These are phyloP conservation scores for Tiliacea aurago DNA, from an alignment of 2,888 invertebrate species.

Conservation along the genomic window DNA sequence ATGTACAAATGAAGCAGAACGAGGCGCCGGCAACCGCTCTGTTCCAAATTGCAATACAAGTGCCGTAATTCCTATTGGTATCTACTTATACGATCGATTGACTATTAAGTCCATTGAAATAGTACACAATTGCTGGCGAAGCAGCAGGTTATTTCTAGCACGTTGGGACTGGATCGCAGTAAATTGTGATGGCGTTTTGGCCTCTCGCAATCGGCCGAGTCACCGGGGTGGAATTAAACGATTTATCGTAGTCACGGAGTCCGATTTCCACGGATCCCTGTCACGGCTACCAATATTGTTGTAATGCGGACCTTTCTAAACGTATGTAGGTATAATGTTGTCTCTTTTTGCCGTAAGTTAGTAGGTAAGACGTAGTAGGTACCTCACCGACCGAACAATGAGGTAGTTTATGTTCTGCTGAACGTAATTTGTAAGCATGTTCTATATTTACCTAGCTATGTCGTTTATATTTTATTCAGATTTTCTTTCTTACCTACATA, in stretches of 20 bases:
- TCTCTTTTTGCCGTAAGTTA: slow-evolving; percentile 24
- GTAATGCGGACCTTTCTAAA: slow-evolving; percentile 71
- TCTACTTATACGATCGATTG: slow-evolving; percentile 68
- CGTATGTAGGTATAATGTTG: slow-evolving; percentile 70
- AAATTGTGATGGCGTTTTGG: slow-evolving; percentile 84
- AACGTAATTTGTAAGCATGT: slow-evolving; percentile 22
- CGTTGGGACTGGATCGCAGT: slow-evolving; percentile 75
- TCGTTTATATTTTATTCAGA: slow-evolving; percentile 12
- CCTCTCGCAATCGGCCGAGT: slow-evolving; percentile 85
- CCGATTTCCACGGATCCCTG: slow-evolving; percentile 80
- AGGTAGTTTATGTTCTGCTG: slow-evolving; percentile 19
- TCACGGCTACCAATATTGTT: slow-evolving; percentile 80
- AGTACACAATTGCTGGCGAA: slow-evolving; percentile 73
- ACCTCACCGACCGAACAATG: background rate
- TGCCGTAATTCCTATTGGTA: slow-evolving; percentile 52
- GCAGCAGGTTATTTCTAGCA: slow-evolving; percentile 73
- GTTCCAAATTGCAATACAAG: slow-evolving; percentile 41
- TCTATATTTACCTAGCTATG: background rate
- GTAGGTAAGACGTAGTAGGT: background rate
- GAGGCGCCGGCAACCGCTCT: slow-evolving; percentile 22
- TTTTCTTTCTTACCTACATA: slow-evolving; percentile 28
- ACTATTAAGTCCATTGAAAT: slow-evolving; percentile 74
- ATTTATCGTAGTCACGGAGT: slow-evolving; percentile 87
- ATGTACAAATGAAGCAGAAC: slow-evolving; percentile 38
- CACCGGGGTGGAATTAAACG: slow-evolving; percentile 88